A percentile compares a stretch with the other conserved stretches of the same genome.
These are phyloP conservation scores for Latrodectus hesperus DNA, from an alignment of 2,888 invertebrate species.

Conservation along the genomic window DNA sequence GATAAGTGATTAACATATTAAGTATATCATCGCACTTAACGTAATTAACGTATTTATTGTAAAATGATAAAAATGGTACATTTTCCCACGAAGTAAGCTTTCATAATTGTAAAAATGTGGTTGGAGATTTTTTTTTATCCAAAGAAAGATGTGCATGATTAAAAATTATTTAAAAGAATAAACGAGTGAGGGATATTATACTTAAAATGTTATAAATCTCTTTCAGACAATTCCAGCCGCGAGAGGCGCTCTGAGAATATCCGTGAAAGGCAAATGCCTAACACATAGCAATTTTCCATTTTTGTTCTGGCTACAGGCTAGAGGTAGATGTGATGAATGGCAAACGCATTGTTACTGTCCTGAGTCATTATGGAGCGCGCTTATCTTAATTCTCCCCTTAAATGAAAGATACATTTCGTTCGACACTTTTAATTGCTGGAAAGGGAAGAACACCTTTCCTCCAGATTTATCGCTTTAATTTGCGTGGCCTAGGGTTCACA, in stretches of 20 bases:
- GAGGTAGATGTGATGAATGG: conserved; percentile 22
- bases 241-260: background rate
- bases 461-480: conserved; percentile 49
- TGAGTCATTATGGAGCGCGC: conserved; percentile 22
- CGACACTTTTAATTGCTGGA: conserved; percentile 49
- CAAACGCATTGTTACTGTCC: conserved; percentile 34
- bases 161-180: too few species aligned
- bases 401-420: conserved; percentile 58
- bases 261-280: background rate
- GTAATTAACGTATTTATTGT: too few species aligned
- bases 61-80: too few species aligned
- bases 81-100: too few species aligned
- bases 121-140: too few species aligned
- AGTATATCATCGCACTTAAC: too few species aligned
- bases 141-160: too few species aligned
- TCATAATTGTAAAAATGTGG: too few species aligned
- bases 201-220: conserved; percentile 9
- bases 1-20: too few species aligned
- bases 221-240: conserved; percentile 9
- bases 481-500: conserved; percentile 18
- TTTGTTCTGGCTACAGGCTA: background rate
- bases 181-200: too few species aligned
- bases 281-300: background rate
- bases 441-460: conserved; percentile 38
- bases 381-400: conserved; percentile 48